These are phyloP conservation scores for Palloptera scutellata DNA, from an alignment of 2,888 invertebrate species.

Conservation along the genomic window DNA sequence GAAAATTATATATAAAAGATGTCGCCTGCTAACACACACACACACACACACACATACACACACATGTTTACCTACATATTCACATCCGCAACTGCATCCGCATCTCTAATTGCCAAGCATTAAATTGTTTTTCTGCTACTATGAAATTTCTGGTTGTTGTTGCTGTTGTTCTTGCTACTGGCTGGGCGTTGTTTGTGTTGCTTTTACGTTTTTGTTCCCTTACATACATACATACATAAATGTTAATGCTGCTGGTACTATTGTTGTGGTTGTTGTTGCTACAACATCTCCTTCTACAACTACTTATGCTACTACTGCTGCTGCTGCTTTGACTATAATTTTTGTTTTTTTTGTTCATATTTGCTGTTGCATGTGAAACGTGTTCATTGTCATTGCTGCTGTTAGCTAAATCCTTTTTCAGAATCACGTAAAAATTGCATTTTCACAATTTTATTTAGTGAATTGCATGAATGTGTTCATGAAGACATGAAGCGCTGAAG, in stretches of 20 bases:
- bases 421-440: no score
- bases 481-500: no score
- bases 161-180: no score
- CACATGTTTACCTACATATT: not conserved
- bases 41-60: not conserved
- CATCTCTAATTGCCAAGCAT: conserved; percentile 28
- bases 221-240: not conserved
- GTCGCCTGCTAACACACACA: not conserved
- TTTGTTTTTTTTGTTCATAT: not conserved
- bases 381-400: conserved; percentile 9
- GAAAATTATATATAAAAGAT: no score
- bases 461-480: no score
- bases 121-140: conserved; percentile 19
- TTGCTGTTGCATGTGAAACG: not conserved
- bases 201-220: not conserved
- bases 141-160: no score
- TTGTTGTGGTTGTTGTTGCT: not conserved
- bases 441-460: no score
- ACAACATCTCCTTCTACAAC: not conserved
- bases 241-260: not conserved
- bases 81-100: not conserved
- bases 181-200: not conserved
- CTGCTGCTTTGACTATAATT: not conserved
- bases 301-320: no score
- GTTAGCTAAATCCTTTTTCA: conserved; percentile 15